Evolutionary conservation across 2,797 vertebrate genomes (phyloP), one percentile per base, ranked within the genome.

Genomic region (Takifugu ocellatus): DNA sequence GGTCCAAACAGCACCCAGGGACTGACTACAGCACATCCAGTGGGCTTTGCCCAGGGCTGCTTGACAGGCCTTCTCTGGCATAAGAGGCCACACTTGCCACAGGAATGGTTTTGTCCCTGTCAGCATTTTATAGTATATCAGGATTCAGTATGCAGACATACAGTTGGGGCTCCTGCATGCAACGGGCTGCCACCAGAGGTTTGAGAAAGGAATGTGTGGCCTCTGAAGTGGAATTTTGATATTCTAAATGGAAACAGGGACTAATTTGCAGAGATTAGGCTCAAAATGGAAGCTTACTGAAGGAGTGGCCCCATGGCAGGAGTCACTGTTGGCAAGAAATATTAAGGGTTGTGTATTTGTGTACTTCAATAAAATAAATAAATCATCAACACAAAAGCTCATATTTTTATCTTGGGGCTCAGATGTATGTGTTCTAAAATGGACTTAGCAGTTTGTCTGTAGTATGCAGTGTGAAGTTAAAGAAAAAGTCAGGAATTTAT

Each of bases 91-190:
- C 73, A 68, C 53, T 50, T 6, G 36, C 65, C 59, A 51, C 65
- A 66, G 65, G 68, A 56, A 58, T 1, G 51, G 75, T 66, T 61
- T 74, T 82, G 80, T 71, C 66, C 70, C 70, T 79, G 84, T 88
- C 89, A 90, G 84, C 85, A 83, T 51, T 88, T 87, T 79, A 78
- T 39, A 39, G 36, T 14, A 39, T 60, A 72, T 74, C 83, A 82
- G 66, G 79, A 78, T 83, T 71, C 67, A 79, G 74, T 77, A 79
- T 62, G 74, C 87, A 74, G 72, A 75, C 76, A 72, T 66, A 62
- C 70, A 77, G 71, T 68, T 63, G 55, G 62, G 59, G 51, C 58
- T 70, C 49, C 58, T 62, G 56, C 59, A 63, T 27, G 44, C 66
- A 70, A 64, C 79, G 58, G 56, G 71, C 49, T 26, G 48, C 64